phyloP scores from a whole-genome alignment of 1,140 invertebrate species.

The Pinna nobilis region DNA sequence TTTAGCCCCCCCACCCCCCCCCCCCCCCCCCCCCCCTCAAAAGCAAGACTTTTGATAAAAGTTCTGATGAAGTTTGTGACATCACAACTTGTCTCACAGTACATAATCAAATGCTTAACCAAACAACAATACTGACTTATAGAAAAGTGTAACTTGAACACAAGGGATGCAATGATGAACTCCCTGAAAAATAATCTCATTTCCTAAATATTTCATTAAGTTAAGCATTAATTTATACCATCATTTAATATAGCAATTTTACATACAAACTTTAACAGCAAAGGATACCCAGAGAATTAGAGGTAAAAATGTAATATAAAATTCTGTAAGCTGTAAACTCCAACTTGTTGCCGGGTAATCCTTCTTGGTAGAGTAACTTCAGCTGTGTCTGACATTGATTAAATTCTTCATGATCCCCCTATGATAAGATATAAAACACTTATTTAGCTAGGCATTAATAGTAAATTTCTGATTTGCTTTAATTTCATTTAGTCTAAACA shows the following conservation, averaged over 20 bases:
- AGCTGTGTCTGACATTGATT: constrained; percentile 99
- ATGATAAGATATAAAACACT: constrained; percentile 32
- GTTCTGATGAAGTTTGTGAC: no score
- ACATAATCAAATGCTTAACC: no score
- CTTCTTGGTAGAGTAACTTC: constrained; percentile 85
- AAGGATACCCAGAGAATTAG: constrained; percentile 92
- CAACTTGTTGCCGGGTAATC: constrained; percentile 69
- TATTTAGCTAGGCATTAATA: no score
- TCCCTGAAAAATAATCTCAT: not conserved
- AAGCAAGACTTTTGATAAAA: no score
- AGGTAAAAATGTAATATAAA: constrained; percentile 97
- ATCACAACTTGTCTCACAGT: no score
- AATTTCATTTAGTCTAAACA: no score
- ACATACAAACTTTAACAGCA: constrained; percentile 6
- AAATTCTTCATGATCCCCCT: constrained; percentile 97
- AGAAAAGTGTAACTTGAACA: no score
- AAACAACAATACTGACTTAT: no score
- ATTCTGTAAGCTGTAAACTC: constrained; percentile 97
- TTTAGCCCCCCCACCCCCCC: no score
- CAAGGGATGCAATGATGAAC: no score
- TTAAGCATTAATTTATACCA: constrained; percentile 36
- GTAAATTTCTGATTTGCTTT: no score
- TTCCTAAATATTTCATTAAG: not conserved
- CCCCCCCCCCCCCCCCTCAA: no score
- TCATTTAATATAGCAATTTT: not conserved